Conservation (phyloP, 1,140 invertebrate genomes). For the Rhynchophorus ferrugineus region DNA sequence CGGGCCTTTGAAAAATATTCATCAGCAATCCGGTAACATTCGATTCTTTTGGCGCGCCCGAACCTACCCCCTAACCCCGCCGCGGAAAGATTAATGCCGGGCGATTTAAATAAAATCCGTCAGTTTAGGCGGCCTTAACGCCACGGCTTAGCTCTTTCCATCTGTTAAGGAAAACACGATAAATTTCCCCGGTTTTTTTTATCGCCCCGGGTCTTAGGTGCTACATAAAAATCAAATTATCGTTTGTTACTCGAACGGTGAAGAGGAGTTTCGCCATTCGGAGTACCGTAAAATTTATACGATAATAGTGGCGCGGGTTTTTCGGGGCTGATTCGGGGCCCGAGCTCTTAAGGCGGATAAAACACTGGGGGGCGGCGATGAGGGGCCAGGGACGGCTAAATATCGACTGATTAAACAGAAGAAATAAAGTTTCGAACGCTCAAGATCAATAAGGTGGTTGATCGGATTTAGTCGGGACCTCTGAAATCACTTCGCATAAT, state of each 20-base stretch:
- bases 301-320: neutral
- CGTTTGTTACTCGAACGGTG: conserved; percentile 4
- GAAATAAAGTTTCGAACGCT: too few species aligned
- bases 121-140: neutral
- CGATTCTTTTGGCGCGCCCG: neutral
- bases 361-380: too few species aligned
- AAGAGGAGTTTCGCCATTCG: neutral
- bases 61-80: too few species aligned
- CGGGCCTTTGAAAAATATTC: neutral
- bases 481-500: too few species aligned
- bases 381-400: too few species aligned
- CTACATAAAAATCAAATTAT: conserved; percentile 14
- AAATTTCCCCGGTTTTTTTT: conserved; percentile 13
- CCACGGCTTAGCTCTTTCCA: conserved; percentile 1
- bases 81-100: conserved; percentile 9
- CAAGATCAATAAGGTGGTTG: too few species aligned
- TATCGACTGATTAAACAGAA: too few species aligned
- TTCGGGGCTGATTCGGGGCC: too few species aligned
- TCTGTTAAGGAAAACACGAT: conserved; percentile 6
- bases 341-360: too few species aligned
- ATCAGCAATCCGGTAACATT: neutral
- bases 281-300: neutral
- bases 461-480: too few species aligned
- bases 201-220: conserved; percentile 9
- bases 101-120: conserved; percentile 12